A percentile compares a stretch with the other conserved stretches of the same genome.
Evolutionary conservation across 1,140 invertebrate species (phyloP).

Genomic region (Vanessa tameamea): DNA sequence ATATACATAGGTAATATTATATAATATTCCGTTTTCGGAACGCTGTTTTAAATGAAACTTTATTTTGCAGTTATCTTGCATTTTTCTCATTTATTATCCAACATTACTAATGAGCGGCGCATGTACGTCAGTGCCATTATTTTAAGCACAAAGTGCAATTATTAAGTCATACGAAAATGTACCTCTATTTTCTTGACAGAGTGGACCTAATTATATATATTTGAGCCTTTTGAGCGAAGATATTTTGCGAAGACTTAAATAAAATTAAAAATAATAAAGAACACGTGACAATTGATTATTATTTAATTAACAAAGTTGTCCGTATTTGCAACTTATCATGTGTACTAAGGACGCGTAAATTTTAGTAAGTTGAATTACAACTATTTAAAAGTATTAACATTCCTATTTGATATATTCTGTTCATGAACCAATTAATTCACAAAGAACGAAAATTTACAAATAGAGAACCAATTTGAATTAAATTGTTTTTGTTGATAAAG

Average conservation of each 20-base stretch:
- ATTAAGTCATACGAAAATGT: background rate
- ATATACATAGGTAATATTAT: too few relatives aligned
- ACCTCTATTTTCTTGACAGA: background rate
- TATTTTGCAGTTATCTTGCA: background rate
- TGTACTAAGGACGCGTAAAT: too few relatives aligned
- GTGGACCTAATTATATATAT: background rate
- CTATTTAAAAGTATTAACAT: background rate
- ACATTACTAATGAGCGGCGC: slow-evolving; percentile 15
- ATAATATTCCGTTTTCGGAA: background rate
- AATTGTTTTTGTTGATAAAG: slow-evolving; percentile 20
- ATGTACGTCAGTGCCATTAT: slow-evolving; percentile 4
- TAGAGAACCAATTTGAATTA: slow-evolving; percentile 13
- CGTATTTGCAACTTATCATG: too few relatives aligned
- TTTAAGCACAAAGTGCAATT: slow-evolving; percentile 12
- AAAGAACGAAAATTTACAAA: slow-evolving; percentile 3
- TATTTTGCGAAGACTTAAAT: too few relatives aligned
- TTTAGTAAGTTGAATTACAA: too few relatives aligned
- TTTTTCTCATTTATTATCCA: slow-evolving; percentile 12
- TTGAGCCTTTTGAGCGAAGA: background rate
- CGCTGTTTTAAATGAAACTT: background rate
- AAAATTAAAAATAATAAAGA: too few relatives aligned
- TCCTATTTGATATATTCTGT: background rate
- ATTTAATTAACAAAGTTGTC: too few relatives aligned
- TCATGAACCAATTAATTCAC: background rate
- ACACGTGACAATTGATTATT: too few relatives aligned